Evolutionary conservation across 1,140 invertebrate species (phyloP), one percentile per base, ranked within the genome.

Genomic region (Amyelois transitella): DNA sequence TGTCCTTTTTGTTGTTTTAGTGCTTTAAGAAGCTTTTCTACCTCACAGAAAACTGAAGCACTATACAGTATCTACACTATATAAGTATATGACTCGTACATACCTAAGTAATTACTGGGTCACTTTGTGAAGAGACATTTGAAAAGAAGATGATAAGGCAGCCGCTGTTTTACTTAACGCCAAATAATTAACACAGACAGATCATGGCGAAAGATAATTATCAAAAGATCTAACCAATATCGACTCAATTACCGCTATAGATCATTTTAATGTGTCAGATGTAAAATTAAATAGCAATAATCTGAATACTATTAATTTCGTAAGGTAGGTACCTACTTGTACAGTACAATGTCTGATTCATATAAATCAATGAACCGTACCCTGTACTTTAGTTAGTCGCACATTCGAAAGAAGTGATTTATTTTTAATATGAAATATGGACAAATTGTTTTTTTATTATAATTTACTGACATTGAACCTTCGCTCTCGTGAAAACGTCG

Each of bases 231-330:
- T 18, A 45, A 51, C 43, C 50, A 32, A 21, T 45, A 43, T 49
- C 43, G 43, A 58, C 45, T 51, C 22, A 58, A 51, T 17, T 44
- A 25, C 20, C 6, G 12, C 55, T 25, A 51, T 58, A 51, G 43
- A 58, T 58, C 55, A 51, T 43, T 52, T 51, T 58, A 58, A 52
- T 47, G 50, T 44, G 55, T 58, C 52, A 51, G 50, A 32, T 58
- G 51, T 52, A 51, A 58, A 58, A 58, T 53, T 58, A 51, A 53
- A 53, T 53, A 49, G 43, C 24, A 51, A 58, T 53, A 53, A 58
- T 53, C 25, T 52, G 38, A 49, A 19, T 24, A 44, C 32, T 22
- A 59, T 53, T 59, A 53, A 53, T 53, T 38, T 59, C 43, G 20
- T 18, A 25, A 7, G n/a, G n/a, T n/a, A n/a, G n/a, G n/a, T n/a